Base-by-base conservation (phyloP, 2,888 invertebrate species). In the Ectemnius continuus region DNA sequence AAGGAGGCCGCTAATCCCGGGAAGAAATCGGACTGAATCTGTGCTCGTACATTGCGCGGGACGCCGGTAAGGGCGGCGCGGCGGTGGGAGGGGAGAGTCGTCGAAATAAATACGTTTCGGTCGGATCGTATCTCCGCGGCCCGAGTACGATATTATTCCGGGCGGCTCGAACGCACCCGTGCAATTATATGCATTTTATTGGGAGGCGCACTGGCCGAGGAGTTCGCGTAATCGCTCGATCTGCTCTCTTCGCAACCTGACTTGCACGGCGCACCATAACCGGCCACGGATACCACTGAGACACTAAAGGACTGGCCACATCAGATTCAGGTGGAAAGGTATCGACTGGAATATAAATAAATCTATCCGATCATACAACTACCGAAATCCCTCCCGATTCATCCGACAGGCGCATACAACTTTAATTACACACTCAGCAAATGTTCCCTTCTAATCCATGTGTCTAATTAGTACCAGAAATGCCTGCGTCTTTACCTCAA, bases 121-220 rank as follows among this genome's bases (percentile, higher is more conserved):
- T 16, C 52, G 59, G 73, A 66, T 77, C 67, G 79, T 78, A 81
- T 77, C 71, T 73, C 66, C 47, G 23, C 47, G 16, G 46, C 13
- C 46, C 58, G 59, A 70, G 57, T 65, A 76, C 75, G 81, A 84
- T 82, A 80, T 78, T 84, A 85, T 82, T 81, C 65, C 63, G 64
- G 63, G 61, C 59, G 59, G 36, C 67, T 79, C 70, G 67, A 68
- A 79, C 69, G 68, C 70, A 65, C 68, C 62, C 70, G 61, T 81
- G 85, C 87, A 86, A 87, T 87, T 88, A 87, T 87, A 88, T 86
- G 87, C 82, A 85, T 83, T 87, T 88, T 87, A 87, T 87, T 85
- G 81, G 36, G 70, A 68, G 75, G 69, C 36, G 36, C 65, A 59
- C 65, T 58, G 65, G 58, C 36, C 46, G 63, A 73, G 67, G 73